Evolutionary conservation across 1,140 invertebrate genomes (phyloP).

Genomic region (Halyomorpha halys): DNA sequence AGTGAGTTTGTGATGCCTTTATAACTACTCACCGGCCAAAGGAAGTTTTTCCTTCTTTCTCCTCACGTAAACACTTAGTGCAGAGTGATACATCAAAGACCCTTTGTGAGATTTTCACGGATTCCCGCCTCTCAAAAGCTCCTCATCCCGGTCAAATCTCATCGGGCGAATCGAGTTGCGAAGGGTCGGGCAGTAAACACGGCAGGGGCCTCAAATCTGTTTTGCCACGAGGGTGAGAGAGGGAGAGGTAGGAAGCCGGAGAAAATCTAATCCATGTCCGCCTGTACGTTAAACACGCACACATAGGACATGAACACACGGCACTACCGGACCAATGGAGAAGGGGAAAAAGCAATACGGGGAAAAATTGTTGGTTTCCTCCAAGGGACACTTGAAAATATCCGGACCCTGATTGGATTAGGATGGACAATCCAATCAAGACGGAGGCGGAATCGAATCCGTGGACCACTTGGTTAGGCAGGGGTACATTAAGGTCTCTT

Average conservation of each 20-base stretch:
- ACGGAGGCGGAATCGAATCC: constrained; percentile 1
- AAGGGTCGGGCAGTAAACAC: no score
- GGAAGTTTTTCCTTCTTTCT: no score
- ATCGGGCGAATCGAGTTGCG: no score
- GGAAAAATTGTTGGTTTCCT: constrained; percentile 18
- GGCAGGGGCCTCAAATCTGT: no score
- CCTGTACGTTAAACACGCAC: constrained; percentile 1
- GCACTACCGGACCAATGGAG: background rate
- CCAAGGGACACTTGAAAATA: constrained; percentile 11
- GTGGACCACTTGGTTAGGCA: constrained; percentile 4
- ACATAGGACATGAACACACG: background rate
- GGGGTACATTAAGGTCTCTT: constrained; percentile 1
- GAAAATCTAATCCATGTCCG: constrained; percentile 2
- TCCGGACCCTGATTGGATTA: constrained; percentile 9
- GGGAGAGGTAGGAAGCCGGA: background rate
- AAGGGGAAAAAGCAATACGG: constrained; percentile 3
- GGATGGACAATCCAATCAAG: constrained; percentile 14
- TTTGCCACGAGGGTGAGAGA: background rate
- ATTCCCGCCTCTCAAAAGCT: no score
- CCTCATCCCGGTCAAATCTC: no score
- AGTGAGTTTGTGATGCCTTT: no score
- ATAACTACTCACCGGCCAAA: no score
- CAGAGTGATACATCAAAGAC: no score
- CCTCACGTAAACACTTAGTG: no score
- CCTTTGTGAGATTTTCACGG: no score